A percentile compares a stretch with the other conserved stretches of the same genome.
Conservation (phyloP, 1,140 invertebrate species). For the Metaphire vulgaris region DNA sequence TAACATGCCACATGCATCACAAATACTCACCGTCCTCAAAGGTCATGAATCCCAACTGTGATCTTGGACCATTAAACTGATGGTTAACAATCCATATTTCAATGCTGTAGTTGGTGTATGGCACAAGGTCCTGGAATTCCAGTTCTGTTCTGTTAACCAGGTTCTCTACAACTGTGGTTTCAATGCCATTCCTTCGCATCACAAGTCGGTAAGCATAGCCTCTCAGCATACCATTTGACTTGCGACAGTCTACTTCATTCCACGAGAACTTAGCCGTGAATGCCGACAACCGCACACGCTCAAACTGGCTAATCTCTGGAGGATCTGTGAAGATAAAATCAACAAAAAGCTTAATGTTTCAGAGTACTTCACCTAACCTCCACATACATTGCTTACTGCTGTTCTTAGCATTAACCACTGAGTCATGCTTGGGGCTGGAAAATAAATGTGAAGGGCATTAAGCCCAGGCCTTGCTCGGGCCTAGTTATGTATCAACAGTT, state of each 20-base stretch:
- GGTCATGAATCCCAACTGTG: background rate
- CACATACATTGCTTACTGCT: no score
- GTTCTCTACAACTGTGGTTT: background rate
- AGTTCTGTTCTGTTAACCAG: constrained; percentile 21
- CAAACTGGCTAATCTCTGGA: background rate
- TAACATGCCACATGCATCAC: no score
- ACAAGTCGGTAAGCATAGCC: constrained; percentile 13
- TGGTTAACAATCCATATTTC: constrained; percentile 24
- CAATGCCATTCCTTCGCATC: no score
- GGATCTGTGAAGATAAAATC: no score
- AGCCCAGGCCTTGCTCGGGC: no score
- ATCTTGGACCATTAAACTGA: constrained; percentile 11
- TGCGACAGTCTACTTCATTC: constrained; percentile 10
- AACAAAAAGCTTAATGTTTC: no score
- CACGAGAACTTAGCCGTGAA: background rate
- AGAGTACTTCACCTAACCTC: no score
- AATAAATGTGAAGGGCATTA: no score
- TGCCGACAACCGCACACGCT: background rate
- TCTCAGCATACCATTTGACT: background rate
- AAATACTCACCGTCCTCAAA: constrained; percentile 10
- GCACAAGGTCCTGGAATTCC: constrained; percentile 17
- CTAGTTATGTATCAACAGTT: no score
- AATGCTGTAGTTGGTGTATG: constrained; percentile 23
- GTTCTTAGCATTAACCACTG: no score
- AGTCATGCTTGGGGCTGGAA: no score